Base-by-base conservation (phyloP, 2,888 invertebrate genomes). In the Sesamia inferens region DNA sequence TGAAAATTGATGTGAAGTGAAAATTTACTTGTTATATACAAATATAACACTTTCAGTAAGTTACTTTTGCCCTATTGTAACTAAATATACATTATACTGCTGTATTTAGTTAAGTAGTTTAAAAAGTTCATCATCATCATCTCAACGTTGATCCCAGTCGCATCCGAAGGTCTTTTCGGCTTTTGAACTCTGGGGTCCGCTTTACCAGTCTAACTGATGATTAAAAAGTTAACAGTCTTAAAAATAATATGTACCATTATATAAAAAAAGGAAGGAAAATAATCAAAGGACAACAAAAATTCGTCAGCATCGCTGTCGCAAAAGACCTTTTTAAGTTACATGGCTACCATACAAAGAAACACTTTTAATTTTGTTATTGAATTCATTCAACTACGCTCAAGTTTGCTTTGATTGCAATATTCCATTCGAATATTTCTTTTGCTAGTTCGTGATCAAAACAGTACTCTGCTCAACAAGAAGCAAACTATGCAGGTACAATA, bases 1-100 rank as follows among this genome's bases (percentile, higher is more conserved):
- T 5, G 71, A 81, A 68, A 61, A 68, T 31, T 65, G 8, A 58
- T 58, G 39, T 6, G 5, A 42, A 61, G 54, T 42, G 48, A 61
- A 58, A 76, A 42, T 61, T 74, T 2, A 19, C 7, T 51, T 24
- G 19, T 31, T 8, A 42, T 10, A 8, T 13, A 19, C 42, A 22
- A n/a, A 31, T 14, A n/a, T n/a, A 54, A 6, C 6, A 42, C 14
- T 42, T 22, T 6, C 51, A n/a, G n/a, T 19, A 51, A 48, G 48
- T 19, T 19, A 51, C 19, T 8, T 19, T 51, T 3, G 8, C 3
- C 8, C 16, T 51, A 19, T 31, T 31, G 31, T 31, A 31, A 31
- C 31, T 31, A 31, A 31, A 31, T 31, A 31, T 31, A 31, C 31
- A 31, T 2, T 31, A 31, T 31, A 31, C 31, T 31, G 31, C 31